Evolutionary conservation across 2,113 vertebrate species (phyloP).

Genomic region (Peromyscus polionotus): DNA sequence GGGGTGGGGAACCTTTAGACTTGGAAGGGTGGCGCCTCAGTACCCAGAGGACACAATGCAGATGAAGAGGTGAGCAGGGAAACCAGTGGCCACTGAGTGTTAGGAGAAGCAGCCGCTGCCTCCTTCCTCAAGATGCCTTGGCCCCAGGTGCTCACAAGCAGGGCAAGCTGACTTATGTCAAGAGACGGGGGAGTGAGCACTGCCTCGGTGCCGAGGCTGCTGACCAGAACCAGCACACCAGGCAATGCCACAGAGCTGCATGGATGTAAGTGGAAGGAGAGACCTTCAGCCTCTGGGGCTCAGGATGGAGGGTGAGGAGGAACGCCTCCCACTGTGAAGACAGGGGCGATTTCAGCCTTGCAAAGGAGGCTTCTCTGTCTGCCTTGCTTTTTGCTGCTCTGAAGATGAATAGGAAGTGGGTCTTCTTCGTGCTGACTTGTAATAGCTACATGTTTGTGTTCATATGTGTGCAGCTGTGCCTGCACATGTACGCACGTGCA

Average conservation of each 20-base stretch:
- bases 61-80: too few relatives aligned
- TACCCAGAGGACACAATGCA: neutral
- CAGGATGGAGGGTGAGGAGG: neutral
- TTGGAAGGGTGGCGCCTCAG: neutral
- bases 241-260: neutral
- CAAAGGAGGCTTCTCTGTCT: fast-evolving
- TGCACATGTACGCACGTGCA: fast-evolving
- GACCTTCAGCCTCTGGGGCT: neutral
- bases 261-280: neutral
- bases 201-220: slow-evolving; percentile 6
- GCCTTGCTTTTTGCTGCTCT: neutral
- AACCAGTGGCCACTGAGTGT: fast-evolving
- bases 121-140: fast-evolving
- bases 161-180: neutral
- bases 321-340: fast-evolving
- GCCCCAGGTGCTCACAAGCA: fast-evolving
- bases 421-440: neutral
- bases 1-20: neutral
- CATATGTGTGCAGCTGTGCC: neutral
- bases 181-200: neutral
- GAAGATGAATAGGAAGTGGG: neutral
- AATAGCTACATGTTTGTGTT: neutral
- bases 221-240: neutral
- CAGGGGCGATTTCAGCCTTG: fast-evolving
- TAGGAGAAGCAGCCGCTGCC: fast-evolving